Conservation (phyloP, 2,797 vertebrate species). For the Amazona finschi region DNA sequence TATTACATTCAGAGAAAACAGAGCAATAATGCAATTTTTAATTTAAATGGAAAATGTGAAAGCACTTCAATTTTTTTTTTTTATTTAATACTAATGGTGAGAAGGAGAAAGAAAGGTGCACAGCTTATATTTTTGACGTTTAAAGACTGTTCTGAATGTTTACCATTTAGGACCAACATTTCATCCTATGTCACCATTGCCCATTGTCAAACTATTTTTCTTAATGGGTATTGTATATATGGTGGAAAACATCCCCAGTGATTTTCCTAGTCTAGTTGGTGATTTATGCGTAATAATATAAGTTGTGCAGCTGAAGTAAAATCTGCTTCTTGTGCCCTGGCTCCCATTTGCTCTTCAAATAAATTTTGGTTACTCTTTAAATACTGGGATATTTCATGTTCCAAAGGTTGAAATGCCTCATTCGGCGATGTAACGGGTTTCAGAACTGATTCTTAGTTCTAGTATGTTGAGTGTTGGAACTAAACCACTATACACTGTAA, state of each 20-base stretch:
- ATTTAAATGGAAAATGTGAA: not conserved
- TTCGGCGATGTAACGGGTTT: not conserved
- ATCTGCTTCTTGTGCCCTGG: not conserved
- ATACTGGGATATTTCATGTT: not conserved
- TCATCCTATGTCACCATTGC: not conserved
- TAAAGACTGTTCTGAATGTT: not conserved
- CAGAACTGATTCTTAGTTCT: not conserved
- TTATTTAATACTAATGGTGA: not conserved
- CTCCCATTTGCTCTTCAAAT: not conserved
- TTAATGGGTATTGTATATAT: not conserved
- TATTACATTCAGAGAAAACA: not conserved
- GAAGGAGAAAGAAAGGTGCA: not conserved
- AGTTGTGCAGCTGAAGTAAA: not conserved
- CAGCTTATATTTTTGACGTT: not conserved
- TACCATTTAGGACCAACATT: not conserved
- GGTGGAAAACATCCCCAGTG: not conserved
- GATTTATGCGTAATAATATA: not conserved
- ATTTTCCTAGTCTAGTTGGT: not conserved
- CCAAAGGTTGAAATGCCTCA: not conserved
- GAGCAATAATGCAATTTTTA: not conserved
- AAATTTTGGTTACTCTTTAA: not conserved
- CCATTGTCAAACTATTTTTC: not conserved
- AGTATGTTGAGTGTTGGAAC: not conserved
- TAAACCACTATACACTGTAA: not conserved
- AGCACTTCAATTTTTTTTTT: not conserved